phyloP scores from a whole-genome alignment of 2,797 vertebrate genomes.

The Rhynchonycteris naso region DNA sequence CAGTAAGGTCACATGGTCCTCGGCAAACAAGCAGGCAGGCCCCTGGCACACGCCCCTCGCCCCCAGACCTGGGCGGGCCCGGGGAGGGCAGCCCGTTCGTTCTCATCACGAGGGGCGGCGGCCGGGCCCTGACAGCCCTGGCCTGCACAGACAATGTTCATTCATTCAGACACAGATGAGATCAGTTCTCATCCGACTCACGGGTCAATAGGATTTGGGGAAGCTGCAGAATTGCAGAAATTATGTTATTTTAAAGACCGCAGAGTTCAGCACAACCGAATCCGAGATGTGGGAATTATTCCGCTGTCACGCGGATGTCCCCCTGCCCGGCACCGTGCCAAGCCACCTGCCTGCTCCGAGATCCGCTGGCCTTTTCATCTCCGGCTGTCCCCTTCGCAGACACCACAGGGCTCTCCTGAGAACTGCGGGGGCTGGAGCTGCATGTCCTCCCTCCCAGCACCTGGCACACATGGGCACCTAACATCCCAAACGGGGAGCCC shows the following conservation, averaged over 20 bases:
- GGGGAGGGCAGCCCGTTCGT: slow-evolving; percentile 54
- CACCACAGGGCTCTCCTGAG: not conserved
- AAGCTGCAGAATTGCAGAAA: slow-evolving; percentile 50
- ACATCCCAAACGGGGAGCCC: not conserved
- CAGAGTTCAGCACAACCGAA: slow-evolving; percentile 61
- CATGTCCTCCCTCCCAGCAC: not conserved
- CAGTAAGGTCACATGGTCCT: slow-evolving; percentile 19
- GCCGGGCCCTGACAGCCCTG: slow-evolving; percentile 68
- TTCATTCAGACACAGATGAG: slow-evolving; percentile 77
- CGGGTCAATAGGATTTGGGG: slow-evolving; percentile 74
- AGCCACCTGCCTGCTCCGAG: not conserved
- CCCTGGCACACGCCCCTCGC: not conserved
- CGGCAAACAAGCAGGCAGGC: slow-evolving; percentile 19
- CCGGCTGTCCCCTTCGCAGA: not conserved
- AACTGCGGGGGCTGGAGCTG: not conserved
- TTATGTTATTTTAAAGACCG: slow-evolving; percentile 77
- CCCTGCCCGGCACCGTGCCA: fast-evolving
- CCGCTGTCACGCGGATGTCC: not conserved
- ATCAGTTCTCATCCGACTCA: slow-evolving; percentile 76
- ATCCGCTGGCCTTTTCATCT: not conserved
- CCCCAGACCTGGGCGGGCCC: not conserved
- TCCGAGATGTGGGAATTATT: slow-evolving; percentile 65
- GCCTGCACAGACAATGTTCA: slow-evolving; percentile 65
- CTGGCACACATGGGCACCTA: not conserved
- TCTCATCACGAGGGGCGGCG: slow-evolving; percentile 60